Evolutionary conservation across 2,797 vertebrate species (phyloP), one percentile per base, ranked within the genome.

Genomic region (Acrossocheilus fasciatus): DNA sequence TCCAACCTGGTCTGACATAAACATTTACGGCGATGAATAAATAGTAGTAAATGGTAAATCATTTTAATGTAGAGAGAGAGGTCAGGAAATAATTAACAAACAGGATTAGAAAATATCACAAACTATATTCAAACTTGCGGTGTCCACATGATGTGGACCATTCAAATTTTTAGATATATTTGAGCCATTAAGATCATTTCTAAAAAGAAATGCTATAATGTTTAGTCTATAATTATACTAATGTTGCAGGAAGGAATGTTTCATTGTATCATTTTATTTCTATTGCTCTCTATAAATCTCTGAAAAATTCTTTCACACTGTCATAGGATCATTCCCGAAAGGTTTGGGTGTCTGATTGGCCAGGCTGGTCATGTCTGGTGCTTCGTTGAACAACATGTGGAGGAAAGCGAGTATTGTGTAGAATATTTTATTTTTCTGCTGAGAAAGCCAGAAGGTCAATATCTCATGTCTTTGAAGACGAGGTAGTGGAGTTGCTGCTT

Each of bases 401-500:
- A 68, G 87, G 86, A 86, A 81, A 75, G 81, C 64, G 45, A 87
- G 85, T 62, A 90, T 88, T 89, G 85, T 91, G 83, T 88, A 80
- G 91, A 91, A 90, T 90, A 89, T 77, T 64, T 81, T 72, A 90
- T 91, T 87, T 86, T 86, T 75, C 85, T 87, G 70, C 83, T 81
- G 69, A 88, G 69, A 83, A 84, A 77, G 70, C 76, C 83, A 76
- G 84, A 70, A 84, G 87, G 90, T 91, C 91, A 89, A 88, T 87
- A 87, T 87, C 64, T 84, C 57, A 76, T 26, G 62, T 85, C 85
- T 90, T 91, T 91, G 88, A 92, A 91, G 84, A 88, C 36, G 39
- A 86, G 73, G 82, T 90, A 78, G 81, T 87, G 62, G 45, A 80
- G 70, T 54, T 82, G 30, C 30, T 81, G 34, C 30, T 34, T 82